phyloP scores from a whole-genome alignment of 2,113 vertebrate species.

The Himantopus leucocephalus region DNA sequence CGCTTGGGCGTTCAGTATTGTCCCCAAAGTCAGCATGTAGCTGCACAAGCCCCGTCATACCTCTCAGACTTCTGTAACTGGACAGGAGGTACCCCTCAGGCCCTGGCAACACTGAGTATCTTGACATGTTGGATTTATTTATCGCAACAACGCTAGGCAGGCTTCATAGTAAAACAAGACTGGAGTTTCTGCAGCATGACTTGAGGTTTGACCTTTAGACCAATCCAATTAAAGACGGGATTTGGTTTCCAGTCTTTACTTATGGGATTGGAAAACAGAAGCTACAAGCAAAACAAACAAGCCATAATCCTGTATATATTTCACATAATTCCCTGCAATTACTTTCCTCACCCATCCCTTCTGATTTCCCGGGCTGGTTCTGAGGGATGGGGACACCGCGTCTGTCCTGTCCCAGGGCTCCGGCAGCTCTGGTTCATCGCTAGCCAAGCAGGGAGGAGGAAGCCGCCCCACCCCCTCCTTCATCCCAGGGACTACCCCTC shows the following conservation, averaged over 20 bases:
- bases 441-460: background rate
- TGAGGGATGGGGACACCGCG: accelerated
- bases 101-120: background rate
- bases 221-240: background rate
- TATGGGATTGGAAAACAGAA: background rate
- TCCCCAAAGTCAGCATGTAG: background rate
- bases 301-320: background rate
- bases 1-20: background rate
- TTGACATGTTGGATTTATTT: background rate
- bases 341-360: background rate
- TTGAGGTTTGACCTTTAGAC: background rate
- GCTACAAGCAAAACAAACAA: background rate
- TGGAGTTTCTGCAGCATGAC: background rate
- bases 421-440: accelerated
- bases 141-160: background rate
- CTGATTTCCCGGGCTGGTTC: background rate
- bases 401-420: background rate
- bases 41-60: background rate
- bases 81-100: background rate
- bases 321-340: background rate
- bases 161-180: background rate
- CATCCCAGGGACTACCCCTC: background rate
- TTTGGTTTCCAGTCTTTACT: background rate
- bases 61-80: background rate
- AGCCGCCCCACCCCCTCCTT: background rate